phyloP scores from a whole-genome alignment of 1,140 invertebrate genomes.

The Uloborus diversus region DNA sequence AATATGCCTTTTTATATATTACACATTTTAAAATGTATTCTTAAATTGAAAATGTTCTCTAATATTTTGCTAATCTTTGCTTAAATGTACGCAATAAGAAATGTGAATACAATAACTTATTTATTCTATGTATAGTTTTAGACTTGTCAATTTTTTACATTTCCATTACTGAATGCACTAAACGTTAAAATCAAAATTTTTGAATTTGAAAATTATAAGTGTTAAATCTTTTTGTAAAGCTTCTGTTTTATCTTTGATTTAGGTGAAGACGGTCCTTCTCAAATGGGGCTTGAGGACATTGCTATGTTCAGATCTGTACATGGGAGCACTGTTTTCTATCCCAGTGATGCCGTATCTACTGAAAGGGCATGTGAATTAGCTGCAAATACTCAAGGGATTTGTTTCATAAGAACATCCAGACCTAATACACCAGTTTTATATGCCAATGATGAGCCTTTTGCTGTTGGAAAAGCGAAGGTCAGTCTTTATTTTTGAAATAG shows the following conservation, averaged over 20 bases:
- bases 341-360: slow-evolving; percentile 91
- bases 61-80: no score
- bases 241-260: slow-evolving; percentile 7
- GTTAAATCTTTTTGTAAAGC: no score
- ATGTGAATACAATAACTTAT: no score
- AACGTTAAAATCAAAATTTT: no score
- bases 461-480: slow-evolving; percentile 72
- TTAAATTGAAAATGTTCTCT: no score
- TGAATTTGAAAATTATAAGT: neutral
- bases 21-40: no score
- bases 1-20: no score
- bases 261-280: slow-evolving; percentile 98
- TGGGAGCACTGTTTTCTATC: slow-evolving; percentile 94
- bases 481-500: no score
- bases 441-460: slow-evolving; percentile 84
- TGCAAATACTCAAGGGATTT: slow-evolving; percentile 94
- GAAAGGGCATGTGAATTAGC: slow-evolving; percentile 95
- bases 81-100: no score
- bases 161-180: neutral
- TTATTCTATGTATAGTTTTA: no score
- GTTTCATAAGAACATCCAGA: slow-evolving; percentile 94
- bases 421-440: slow-evolving; percentile 91
- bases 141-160: neutral
- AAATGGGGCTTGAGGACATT: slow-evolving; percentile 99
- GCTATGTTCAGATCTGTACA: slow-evolving; percentile 95